Base-by-base conservation (phyloP, 2,797 vertebrate species). In the Cuculus canorus region DNA sequence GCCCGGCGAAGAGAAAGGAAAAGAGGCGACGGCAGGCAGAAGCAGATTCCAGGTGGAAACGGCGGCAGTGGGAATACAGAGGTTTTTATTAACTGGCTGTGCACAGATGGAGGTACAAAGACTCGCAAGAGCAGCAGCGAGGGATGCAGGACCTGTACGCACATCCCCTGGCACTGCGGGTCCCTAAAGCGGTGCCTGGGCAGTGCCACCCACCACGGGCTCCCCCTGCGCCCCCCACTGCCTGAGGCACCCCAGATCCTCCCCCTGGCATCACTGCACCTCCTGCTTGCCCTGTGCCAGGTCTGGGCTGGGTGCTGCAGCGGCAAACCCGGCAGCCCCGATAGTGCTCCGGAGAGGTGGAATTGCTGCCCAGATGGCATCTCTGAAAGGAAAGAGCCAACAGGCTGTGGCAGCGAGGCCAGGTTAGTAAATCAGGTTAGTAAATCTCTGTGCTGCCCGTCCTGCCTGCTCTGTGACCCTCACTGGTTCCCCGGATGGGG, bases 41-140 rank as follows among this genome's bases (percentile, higher is more conserved):
- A 89, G 71, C 50, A 93, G 94, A 95, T 59, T 86, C 82, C 94
- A 80, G 88, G 83, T 57, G 90, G 94, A 71, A 89, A 48, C 69
- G 48, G 75, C 57, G 32, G 86, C 81, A 63, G 92, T 45, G 76
- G 91, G 90, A 73, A 33, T 2, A 59, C 30, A 41, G 82, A 70
- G 79, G 69, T 14, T 83, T 92, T 93, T 81, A 66, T 95, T 89
- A 0, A 17, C 13, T 6, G 13, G 37, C 33, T 32, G 76, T 0
- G 33, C 52, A 2, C 57, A 17, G 77, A 37, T 4, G 73, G 30
- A 37, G 65, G n/a, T 73, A 82, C 79, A 57, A 10, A 85, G 72
- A 12, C 11, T 21, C 13, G 79, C 30, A 22, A 28, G 83, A 88
- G 69, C 35, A 10, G 71, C 77, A 22, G 84, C 2, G 13, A 45